phyloP scores from a whole-genome alignment of 1,140 invertebrate genomes.

The Trichoplusia ni region DNA sequence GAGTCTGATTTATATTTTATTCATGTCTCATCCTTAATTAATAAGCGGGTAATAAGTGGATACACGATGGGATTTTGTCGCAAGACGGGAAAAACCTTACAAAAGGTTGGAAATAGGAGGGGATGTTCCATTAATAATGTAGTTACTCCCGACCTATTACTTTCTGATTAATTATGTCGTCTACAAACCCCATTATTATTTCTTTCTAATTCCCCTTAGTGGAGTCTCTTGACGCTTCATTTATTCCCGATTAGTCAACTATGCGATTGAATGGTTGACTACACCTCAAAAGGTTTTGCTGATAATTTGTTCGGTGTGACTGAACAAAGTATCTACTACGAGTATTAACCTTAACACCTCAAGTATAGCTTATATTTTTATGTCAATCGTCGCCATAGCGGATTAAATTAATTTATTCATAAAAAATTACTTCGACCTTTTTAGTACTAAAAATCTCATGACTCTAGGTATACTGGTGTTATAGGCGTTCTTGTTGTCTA shows the following conservation, averaged over 20 bases:
- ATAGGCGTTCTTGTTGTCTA: too few relatives aligned
- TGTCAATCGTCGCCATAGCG: too few relatives aligned
- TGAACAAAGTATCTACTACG: too few relatives aligned
- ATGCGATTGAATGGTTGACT: slow-evolving; percentile 12
- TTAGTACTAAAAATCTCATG: too few relatives aligned
- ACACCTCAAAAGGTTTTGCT: slow-evolving; percentile 5
- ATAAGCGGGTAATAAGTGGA: slow-evolving; percentile 31
- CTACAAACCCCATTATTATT: slow-evolving; percentile 43
- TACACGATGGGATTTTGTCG: slow-evolving; percentile 29
- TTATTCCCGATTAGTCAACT: slow-evolving; percentile 18
- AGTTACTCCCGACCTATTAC: slow-evolving; percentile 47
- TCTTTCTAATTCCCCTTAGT: slow-evolving; percentile 30
- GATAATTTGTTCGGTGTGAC: slow-evolving; percentile 10
- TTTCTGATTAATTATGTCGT: slow-evolving; percentile 57
- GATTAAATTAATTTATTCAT: too few relatives aligned
- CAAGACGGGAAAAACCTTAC: slow-evolving; percentile 4
- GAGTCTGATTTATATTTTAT: slow-evolving; percentile 28
- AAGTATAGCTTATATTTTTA: too few relatives aligned
- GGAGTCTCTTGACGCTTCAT: slow-evolving; percentile 12
- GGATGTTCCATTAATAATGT: slow-evolving; percentile 44
- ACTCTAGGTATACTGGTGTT: too few relatives aligned
- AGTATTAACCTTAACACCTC: slow-evolving; percentile 28
- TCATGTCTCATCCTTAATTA: slow-evolving; percentile 35
- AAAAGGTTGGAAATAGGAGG: slow-evolving; percentile 25
- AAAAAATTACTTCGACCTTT: too few relatives aligned